phyloP scores from a whole-genome alignment of 1,140 invertebrate genomes.

The Whitmania pigra region DNA sequence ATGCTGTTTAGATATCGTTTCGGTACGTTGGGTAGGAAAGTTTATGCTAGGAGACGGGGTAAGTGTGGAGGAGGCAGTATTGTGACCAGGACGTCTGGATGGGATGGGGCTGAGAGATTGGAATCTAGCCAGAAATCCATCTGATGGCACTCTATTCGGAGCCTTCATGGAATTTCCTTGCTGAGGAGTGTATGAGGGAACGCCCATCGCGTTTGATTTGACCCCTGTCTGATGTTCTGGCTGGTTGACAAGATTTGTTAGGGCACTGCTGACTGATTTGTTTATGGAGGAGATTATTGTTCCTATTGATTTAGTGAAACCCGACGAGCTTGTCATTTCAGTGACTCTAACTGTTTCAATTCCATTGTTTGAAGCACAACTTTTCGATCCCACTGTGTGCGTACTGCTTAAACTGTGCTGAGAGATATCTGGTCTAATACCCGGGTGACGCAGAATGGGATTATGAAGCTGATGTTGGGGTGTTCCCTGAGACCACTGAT shows the following conservation, averaged over 20 bases:
- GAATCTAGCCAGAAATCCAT: neutral
- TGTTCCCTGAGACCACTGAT: neutral
- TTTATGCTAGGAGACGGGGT: neutral
- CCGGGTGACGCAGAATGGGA: neutral
- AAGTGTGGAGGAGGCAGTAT: neutral
- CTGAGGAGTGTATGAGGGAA: too few species aligned
- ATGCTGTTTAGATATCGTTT: neutral
- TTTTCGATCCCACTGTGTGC: neutral
- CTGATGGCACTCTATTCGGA: neutral
- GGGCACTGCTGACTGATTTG: conserved; percentile 22
- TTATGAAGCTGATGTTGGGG: neutral
- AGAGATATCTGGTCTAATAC: neutral
- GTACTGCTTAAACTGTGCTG: conserved; percentile 1
- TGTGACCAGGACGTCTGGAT: neutral
- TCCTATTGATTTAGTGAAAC: conserved; percentile 20
- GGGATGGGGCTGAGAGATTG: conserved; percentile 11
- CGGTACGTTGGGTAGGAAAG: neutral
- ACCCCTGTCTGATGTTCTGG: neutral
- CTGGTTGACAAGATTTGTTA: conserved; percentile 12
- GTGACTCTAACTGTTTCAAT: conserved; percentile 21
- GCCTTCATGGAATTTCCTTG: neutral
- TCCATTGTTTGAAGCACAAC: neutral
- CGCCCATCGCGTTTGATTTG: neutral
- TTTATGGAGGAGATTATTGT: conserved; percentile 19
- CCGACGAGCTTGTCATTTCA: conserved; percentile 21